Base-by-base conservation (phyloP, 2,888 invertebrate genomes). In the Coleophora flavipennella region DNA sequence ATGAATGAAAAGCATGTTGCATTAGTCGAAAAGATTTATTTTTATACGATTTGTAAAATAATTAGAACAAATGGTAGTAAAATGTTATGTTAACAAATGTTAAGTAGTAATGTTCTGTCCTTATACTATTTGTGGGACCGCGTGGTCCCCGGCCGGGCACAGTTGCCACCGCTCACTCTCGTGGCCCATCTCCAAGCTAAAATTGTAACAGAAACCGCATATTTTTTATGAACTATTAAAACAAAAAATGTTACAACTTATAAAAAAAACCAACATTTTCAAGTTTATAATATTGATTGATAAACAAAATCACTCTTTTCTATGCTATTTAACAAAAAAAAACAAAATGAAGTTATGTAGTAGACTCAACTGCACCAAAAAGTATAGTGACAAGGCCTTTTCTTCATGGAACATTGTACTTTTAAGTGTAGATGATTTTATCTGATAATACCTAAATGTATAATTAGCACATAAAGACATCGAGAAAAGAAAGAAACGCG, bases 81-180 rank as follows among this genome's bases (percentile, higher is more conserved):
- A 62, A 47, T 44, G 39, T 45, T 10, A 31, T 8, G 20, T 29
- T 35, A 31, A 9, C 31, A 26, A 28, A 36, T 44, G 47, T 57
- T 53, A 58, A 57, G n/a, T n/a, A n/a, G n/a, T n/a, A 33, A 13
- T 28, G 14, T 48, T 52, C 49, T 58, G 51, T 72, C 69, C 79
- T 81, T 81, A 84, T 67, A 84, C 83, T 74, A 83, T 77, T 64
- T 81, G 80, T 59, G 83, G 83, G 67, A 74, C 75, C 70, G 74
- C 78, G 62, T 74, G 64, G 57, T 73, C 77, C 66, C 67, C 70
- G 61, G 74, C 59, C 39, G 81, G 78, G 61, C 79, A 84, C 46
- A 83, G 76, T 67, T 77, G 67, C 83, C 83, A 80, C 59, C 78
- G 71, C 68, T 84, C 83, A 66, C 71, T 77, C 70, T 77, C 80